Evolutionary conservation across 2,888 invertebrate species (phyloP).

Genomic region (Meta bourneti): DNA sequence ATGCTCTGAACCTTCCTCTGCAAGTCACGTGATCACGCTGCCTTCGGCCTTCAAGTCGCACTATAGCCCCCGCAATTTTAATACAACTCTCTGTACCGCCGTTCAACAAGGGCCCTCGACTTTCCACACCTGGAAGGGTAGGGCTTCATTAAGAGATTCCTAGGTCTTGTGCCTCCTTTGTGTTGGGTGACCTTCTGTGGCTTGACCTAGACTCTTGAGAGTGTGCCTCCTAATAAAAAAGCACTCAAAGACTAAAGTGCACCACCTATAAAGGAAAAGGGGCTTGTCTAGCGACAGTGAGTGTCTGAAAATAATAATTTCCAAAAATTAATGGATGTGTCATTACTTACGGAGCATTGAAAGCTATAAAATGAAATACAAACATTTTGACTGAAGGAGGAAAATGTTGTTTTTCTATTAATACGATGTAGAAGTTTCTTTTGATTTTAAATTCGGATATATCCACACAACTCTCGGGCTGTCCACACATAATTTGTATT

Average conservation of each 20-base stretch:
- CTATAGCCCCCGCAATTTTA: neutral
- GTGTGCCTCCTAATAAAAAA: neutral
- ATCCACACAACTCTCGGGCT: no score
- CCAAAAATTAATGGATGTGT: neutral
- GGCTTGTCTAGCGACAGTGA: neutral
- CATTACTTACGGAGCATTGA: neutral
- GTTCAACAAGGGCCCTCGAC: neutral
- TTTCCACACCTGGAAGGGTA: constrained; percentile 19
- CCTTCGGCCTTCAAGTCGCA: neutral
- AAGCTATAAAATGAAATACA: no score
- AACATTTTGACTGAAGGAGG: no score
- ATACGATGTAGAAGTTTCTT: no score
- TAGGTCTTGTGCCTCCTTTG: constrained; percentile 1
- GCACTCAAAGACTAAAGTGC: neutral
- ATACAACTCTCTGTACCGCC: neutral
- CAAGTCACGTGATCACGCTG: no score
- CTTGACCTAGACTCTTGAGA: no score
- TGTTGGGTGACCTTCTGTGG: neutral
- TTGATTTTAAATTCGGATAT: no score
- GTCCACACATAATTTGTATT: no score
- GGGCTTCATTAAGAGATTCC: constrained; percentile 14
- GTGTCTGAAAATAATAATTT: neutral
- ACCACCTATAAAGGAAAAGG: neutral
- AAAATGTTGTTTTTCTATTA: no score
- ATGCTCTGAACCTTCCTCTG: no score